Base-by-base conservation (phyloP, 2,113 vertebrate genomes). In the Camelus dromedarius region DNA sequence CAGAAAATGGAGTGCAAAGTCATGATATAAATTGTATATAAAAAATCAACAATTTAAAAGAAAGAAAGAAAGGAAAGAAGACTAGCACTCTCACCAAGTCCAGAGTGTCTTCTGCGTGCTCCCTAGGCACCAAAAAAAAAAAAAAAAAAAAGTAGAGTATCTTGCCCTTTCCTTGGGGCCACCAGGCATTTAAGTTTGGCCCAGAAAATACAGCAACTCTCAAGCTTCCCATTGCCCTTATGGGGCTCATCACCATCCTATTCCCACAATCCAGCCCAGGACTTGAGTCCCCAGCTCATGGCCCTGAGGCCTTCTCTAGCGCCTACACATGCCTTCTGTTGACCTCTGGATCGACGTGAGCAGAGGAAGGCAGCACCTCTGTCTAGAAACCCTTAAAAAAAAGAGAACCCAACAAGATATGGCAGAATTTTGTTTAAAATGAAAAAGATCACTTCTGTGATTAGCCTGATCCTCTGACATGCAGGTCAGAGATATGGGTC, bases 31-130 rank as follows among this genome's bases (percentile, higher is more conserved):
- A 81, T 28, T 93, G 18, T 26, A 81, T 54, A 58, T 67, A 24
- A 94, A 96, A 90, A 62, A 84, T 64, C 92, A 90, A 38, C 35
- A 81, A 70, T 77, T 67, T 84, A 89, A 91, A 76, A 91, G 22
- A 70, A 42, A 60, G 5, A 20, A 1, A 38, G 24, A 72, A 75
- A 60, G 1, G 82, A 91, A 32, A 38, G 83, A 46, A 58, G 18
- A 83, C 8, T 32, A 60, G 38, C 46, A 66, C 8, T 18, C 3
- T 84, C 48, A 94, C 46, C 20, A 82, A 91, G 56, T 46, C 35
- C 89, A 77, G 46, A 76, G 54, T 62, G 8, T 83, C 50, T 50
- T 76, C n/a, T 42, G 26, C 24, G 26, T 15, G 20, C 3, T 14
- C 38, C 20, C 3, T 12, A 48, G n/a, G 28, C 13, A 5, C 20